A percentile compares a stretch with the other conserved stretches of the same genome.
Evolutionary conservation across 2,113 vertebrate species (phyloP).

Genomic region (Trachemys scripta): DNA sequence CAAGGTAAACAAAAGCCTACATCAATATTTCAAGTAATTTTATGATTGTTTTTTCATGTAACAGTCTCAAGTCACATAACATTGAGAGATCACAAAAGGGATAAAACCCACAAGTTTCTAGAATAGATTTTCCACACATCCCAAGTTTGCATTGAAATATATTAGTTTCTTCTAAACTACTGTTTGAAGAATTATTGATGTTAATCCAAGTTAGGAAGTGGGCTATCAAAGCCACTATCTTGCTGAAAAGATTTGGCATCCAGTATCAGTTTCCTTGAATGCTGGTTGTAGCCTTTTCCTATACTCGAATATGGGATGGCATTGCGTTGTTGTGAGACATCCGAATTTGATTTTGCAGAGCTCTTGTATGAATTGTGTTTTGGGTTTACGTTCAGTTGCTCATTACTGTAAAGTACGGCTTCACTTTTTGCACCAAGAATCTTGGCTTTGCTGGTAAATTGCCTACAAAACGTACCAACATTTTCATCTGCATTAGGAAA

Average conservation of each 20-base stretch:
- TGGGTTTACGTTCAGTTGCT: background rate
- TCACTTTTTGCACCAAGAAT: slow-evolving; percentile 25
- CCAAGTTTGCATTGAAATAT: slow-evolving; percentile 43
- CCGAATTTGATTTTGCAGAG: slow-evolving; percentile 1
- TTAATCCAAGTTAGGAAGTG: slow-evolving; percentile 58
- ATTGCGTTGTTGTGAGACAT: background rate
- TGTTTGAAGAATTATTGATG: background rate
- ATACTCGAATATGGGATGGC: background rate
- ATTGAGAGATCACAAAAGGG: slow-evolving; percentile 13
- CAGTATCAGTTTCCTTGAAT: slow-evolving; percentile 3
- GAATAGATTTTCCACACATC: background rate
- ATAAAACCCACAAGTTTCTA: background rate
- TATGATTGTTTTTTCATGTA: slow-evolving; percentile 25
- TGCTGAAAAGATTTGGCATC: slow-evolving; percentile 76
- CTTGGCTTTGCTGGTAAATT: background rate
- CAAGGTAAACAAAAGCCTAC: slow-evolving; percentile 30
- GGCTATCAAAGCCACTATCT: slow-evolving; percentile 88
- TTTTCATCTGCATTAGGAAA: slow-evolving; percentile 46
- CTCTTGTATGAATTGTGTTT: background rate
- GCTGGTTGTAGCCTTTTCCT: slow-evolving; percentile 43
- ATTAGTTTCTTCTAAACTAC: slow-evolving; percentile 30
- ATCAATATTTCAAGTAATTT: slow-evolving; percentile 54
- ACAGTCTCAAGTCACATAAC: background rate
- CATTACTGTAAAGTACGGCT: background rate
- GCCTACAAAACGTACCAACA: slow-evolving; percentile 2